Evolutionary conservation across 2,888 invertebrate species (phyloP), one percentile per base, ranked within the genome.

Genomic region (Globia sparganii): DNA sequence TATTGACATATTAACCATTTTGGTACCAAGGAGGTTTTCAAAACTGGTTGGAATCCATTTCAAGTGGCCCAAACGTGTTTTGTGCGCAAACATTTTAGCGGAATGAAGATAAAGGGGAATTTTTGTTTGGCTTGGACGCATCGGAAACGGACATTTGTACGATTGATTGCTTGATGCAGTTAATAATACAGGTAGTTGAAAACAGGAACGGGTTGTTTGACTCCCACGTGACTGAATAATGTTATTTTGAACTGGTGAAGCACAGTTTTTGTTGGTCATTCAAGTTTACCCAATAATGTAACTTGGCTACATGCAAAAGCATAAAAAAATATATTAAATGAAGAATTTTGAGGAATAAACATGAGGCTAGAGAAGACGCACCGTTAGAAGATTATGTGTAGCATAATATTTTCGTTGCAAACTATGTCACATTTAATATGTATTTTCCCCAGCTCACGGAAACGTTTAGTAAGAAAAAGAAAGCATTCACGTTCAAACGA

Each of bases 81-180:
- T 66, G 78, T 87, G 78, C 73, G 77, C 85, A 88, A 88, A 88
- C 85, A 80, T 88, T 83, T 81, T 73, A 84, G 82, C 85, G 79
- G 87, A 79, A 80, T 70, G 77, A 84, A 86, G 71, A 88, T 85
- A 88, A 87, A 86, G 81, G 72, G 74, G 77, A 56, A 82, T 78
- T 82, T 84, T 78, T 88, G 77, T 85, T 87, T 85, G 75, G 40
- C 49, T 75, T 80, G 81, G 68, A 34, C 62, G 28, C 71, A 80
- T 81, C 87, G 87, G 87, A 87, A 85, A 85, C 78, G 62, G 72
- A 40, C 86, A 75, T 66, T 84, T 86, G 86, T 75, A 64, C 74
- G 65, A 83, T 79, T 56, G 72, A 86, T 75, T 86, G 66, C 37
- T 69, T 66, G 43, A 28, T 69, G 46, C 31, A 62, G 70, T 73